Conservation (phyloP, 2,797 vertebrate genomes). For the Argya squamiceps region DNA sequence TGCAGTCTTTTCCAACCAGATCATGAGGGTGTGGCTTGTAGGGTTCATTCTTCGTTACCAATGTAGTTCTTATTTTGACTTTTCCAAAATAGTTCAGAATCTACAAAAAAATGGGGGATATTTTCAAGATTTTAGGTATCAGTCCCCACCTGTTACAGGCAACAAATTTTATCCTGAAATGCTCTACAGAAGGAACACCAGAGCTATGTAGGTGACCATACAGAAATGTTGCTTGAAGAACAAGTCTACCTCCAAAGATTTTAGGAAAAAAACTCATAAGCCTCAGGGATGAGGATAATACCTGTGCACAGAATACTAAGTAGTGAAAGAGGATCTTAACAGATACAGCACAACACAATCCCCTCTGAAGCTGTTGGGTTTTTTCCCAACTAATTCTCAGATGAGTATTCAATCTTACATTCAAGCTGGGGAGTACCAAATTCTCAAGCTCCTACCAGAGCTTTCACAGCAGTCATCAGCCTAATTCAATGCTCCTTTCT, state of each 20-base stretch:
- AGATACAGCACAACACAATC: not conserved
- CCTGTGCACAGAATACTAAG: not conserved
- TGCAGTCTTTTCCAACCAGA: constrained; percentile 96
- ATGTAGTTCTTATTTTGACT: constrained; percentile 90
- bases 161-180: not conserved
- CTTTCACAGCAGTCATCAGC: not conserved
- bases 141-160: not conserved
- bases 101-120: constrained; percentile 49
- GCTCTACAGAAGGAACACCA: not conserved
- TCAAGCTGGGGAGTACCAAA: not conserved
- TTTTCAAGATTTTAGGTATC: not conserved
- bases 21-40: constrained; percentile 96
- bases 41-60: constrained; percentile 95
- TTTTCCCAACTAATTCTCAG: not conserved
- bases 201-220: fast-evolving
- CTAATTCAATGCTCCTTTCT: not conserved
- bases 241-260: not conserved
- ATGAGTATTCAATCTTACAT: not conserved
- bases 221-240: not conserved
- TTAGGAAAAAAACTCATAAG: not conserved
- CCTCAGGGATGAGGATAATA: not conserved
- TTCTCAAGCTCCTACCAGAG: not conserved
- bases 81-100: constrained; percentile 89
- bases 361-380: not conserved
- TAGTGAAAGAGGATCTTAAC: not conserved